These are phyloP conservation scores for Clarias laeviceps DNA, from an alignment of 2,797 vertebrate species.

Conservation along the genomic window DNA sequence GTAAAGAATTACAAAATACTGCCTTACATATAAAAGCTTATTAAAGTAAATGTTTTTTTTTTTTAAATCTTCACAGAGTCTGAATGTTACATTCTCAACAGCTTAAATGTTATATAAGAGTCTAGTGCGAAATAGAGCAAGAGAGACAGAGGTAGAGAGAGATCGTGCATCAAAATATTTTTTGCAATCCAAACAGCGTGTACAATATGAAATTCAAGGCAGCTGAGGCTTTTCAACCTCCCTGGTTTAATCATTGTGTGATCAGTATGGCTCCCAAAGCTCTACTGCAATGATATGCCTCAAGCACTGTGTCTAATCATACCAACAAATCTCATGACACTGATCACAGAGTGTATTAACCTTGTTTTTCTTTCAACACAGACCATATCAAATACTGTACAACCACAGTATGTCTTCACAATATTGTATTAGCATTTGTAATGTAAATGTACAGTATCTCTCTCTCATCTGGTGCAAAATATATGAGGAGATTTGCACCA, in stretches of 20 bases:
- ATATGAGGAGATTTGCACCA: background rate
- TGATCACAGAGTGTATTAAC: background rate
- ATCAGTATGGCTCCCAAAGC: slow-evolving; percentile 19
- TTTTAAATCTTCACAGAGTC: background rate
- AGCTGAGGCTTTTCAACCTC: background rate
- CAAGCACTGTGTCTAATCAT: slow-evolving; percentile 20
- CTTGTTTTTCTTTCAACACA: slow-evolving; percentile 17
- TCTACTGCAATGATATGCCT: slow-evolving; percentile 24
- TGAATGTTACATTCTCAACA: background rate
- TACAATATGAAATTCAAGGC: background rate
- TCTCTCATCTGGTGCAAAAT: background rate
- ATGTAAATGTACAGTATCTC: background rate
- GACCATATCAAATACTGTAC: background rate
- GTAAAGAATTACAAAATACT: background rate
- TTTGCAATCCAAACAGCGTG: slow-evolving; percentile 3
- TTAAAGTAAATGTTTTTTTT: background rate
- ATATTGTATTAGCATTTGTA: background rate
- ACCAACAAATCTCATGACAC: slow-evolving; percentile 20
- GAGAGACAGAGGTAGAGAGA: background rate
- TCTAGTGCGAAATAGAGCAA: background rate
- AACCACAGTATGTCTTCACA: no score
- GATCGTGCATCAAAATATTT: background rate
- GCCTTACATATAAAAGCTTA: background rate
- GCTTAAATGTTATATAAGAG: background rate
- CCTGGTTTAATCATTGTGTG: slow-evolving; percentile 29